Conservation (phyloP, 2,888 invertebrate species). For the Ptilodon capucinus region DNA sequence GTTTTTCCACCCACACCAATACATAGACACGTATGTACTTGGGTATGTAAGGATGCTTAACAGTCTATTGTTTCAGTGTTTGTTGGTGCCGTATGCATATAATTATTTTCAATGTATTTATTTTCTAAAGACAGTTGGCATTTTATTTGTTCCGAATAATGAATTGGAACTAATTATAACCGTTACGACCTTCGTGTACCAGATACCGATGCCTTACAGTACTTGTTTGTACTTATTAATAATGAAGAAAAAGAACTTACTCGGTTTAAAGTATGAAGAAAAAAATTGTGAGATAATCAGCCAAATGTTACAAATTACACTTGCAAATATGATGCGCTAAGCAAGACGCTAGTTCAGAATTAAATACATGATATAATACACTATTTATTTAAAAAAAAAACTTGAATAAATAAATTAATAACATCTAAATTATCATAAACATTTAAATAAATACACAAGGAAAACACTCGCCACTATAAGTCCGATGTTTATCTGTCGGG, state of each 20-base stretch:
- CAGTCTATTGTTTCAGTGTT: not conserved
- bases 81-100: not conserved
- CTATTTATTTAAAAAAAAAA: not conserved
- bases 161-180: conserved; percentile 40
- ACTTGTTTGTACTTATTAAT: not conserved
- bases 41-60: not conserved
- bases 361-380: not conserved
- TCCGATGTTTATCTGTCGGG: conserved; percentile 22
- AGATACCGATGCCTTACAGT: conserved; percentile 24
- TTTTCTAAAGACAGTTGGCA: not conserved
- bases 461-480: conserved; percentile 32
- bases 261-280: not conserved
- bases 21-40: not conserved
- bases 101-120: not conserved
- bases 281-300: too few species aligned
- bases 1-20: not conserved
- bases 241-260: not conserved
- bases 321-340: too few species aligned
- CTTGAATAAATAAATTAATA: conserved; percentile 6
- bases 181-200: conserved; percentile 40
- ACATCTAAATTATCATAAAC: conserved; percentile 1
- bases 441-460: conserved; percentile 29
- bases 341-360: not conserved
- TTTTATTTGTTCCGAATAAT: conserved; percentile 8
- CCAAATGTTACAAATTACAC: too few species aligned